Conservation (phyloP, 2,113 vertebrate genomes). For the Siniperca knerii region DNA sequence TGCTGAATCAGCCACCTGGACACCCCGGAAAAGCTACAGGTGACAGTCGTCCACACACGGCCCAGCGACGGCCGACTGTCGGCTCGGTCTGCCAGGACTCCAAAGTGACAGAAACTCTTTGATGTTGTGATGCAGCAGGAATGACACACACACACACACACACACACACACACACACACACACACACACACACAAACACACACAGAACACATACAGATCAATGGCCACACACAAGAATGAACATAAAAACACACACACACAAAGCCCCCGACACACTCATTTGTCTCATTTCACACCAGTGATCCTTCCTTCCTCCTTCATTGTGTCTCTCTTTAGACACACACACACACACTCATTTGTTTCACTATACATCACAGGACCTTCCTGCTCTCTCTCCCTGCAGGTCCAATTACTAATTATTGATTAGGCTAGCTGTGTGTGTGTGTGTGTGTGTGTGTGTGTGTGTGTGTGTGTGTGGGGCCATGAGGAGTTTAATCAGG, state of each 20-base stretch:
- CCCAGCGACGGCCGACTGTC: not conserved
- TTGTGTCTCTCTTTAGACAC: constrained; percentile 50
- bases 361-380: constrained; percentile 37
- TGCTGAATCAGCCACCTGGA: not conserved
- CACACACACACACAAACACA: constrained; percentile 7
- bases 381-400: constrained; percentile 32
- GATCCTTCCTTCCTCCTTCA: constrained; percentile 58
- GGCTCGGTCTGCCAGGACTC: not conserved
- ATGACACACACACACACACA: not conserved
- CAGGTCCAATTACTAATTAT: constrained; percentile 62
- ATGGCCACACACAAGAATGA: constrained; percentile 1
- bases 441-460: constrained; percentile 25
- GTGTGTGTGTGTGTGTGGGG: constrained; percentile 21
- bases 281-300: constrained; percentile 73
- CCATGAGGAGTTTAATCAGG: constrained; percentile 24
- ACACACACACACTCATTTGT: not conserved
- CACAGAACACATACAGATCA: constrained; percentile 20
- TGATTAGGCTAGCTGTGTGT: constrained; percentile 57
- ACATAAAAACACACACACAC: constrained; percentile 29
- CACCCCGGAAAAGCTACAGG: not conserved
- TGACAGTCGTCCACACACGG: constrained; percentile 9
- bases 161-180: constrained; percentile 13
- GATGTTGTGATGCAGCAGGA: constrained; percentile 30
- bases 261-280: constrained; percentile 56
- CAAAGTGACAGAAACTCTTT: constrained; percentile 42